Percentiles rank a stretch among this genome's conserved stretches.
Evolutionary conservation across 2,797 vertebrate genomes (phyloP).

Genomic region (Coregonus ussuriensis): DNA sequence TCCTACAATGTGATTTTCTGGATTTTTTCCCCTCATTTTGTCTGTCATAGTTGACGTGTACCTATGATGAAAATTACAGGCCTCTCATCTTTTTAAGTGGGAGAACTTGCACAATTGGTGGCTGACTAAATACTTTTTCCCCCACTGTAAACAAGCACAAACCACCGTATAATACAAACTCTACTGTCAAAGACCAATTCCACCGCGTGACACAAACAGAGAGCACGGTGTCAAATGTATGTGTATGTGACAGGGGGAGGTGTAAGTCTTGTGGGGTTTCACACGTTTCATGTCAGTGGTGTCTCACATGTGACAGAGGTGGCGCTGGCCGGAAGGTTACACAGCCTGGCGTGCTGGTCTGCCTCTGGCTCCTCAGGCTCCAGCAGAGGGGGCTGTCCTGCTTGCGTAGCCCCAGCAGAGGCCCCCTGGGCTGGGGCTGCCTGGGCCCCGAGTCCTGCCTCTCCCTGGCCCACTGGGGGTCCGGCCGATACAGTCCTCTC

Average conservation of each 20-base stretch:
- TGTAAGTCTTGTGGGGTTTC: background rate
- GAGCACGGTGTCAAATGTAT: background rate
- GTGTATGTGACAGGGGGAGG: background rate
- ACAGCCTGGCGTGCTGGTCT: slow-evolving; percentile 82
- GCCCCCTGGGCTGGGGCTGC: slow-evolving; percentile 70
- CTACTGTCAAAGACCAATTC: slow-evolving; percentile 15
- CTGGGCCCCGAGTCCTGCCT: slow-evolving; percentile 63
- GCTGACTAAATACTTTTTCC: no score
- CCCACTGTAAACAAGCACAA: no score
- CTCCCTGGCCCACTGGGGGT: slow-evolving; percentile 62
- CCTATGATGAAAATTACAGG: no score
- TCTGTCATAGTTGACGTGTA: no score
- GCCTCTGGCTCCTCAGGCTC: slow-evolving; percentile 86
- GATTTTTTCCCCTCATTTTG: no score
- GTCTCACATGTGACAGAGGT: slow-evolving; percentile 90
- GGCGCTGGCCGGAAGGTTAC: slow-evolving; percentile 81
- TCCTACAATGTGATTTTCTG: no score
- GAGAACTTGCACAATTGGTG: no score
- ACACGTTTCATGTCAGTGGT: background rate
- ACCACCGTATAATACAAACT: no score
- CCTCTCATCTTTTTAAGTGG: no score
- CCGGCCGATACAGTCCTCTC: slow-evolving; percentile 83
- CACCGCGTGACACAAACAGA: background rate
- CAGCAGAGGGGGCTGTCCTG: slow-evolving; percentile 67
- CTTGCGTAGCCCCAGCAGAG: slow-evolving; percentile 72